Base-by-base conservation (phyloP, 2,888 invertebrate species). In the Lasioglossum calceatum region DNA sequence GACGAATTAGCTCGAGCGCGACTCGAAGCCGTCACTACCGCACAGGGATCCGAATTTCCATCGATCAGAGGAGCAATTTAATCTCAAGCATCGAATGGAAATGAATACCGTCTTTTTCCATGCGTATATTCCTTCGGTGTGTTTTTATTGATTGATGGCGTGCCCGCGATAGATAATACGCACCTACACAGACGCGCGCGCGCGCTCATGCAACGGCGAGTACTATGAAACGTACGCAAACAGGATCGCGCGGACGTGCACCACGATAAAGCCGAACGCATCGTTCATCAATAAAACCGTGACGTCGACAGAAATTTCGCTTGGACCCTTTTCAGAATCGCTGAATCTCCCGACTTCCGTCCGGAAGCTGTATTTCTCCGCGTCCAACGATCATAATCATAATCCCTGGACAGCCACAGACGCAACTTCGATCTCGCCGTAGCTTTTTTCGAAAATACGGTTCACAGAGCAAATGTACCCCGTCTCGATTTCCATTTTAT, bases 261-360 rank as follows among this genome's bases (percentile, higher is more conserved):
- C 23, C 23, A 32, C 85, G 76, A 76, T 86, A 76, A 86, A 71
- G 81, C 75, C 27, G 72, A 82, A 64, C 50, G 78, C 64, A 64
- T 42, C 71, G 78, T 71, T 81, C 84, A 67, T 78, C 78, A 81
- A 78, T 84, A 73, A 81, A 85, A 76, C 39, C 19, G 54, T 84
- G 77, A 86, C 77, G 77, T 84, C 80, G 77, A 84, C 75, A 47
- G 84, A 84, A 84, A 86, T 81, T 84, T 84, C 75, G 50, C 58
- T 44, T 23, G 27, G 39, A 27, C 44, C 27, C 73, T 23, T 67
- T 36, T 44, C n/a, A 78, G 42, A 72, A 72, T 76, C 50, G 75
- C 44, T 64, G 71, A 85, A 64, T 61, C 71, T 19, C 32, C 19
- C n/a, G 39, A n/a, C 61, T 32, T 27, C 36, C 61, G 70, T 14